phyloP scores from a whole-genome alignment of 2,797 vertebrate genomes.

The Tapera naevia region DNA sequence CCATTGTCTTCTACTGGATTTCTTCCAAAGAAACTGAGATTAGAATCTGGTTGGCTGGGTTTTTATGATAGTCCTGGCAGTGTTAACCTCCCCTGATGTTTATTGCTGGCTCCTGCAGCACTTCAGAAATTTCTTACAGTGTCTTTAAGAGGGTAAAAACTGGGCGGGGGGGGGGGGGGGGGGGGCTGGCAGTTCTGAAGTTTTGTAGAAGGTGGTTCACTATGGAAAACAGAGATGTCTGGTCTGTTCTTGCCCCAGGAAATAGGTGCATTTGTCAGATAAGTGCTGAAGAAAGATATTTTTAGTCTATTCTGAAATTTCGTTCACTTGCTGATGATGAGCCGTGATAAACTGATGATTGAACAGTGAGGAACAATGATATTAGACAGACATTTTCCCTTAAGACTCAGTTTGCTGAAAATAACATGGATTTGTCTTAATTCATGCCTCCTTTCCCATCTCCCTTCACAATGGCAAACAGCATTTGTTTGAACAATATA shows the following conservation, averaged over 20 bases:
- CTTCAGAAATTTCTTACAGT: neutral
- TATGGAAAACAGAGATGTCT: neutral
- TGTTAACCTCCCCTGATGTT: neutral
- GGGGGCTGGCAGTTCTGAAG: neutral
- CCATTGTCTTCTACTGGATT: slow-evolving; percentile 34
- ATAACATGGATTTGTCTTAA: neutral
- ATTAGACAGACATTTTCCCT: neutral
- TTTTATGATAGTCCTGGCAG: neutral
- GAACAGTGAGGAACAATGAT: neutral
- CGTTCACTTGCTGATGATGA: neutral
- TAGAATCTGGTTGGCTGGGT: slow-evolving; percentile 5
- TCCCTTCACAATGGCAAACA: neutral
- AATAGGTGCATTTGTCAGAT: neutral
- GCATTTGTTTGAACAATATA: neutral
- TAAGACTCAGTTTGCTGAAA: neutral
- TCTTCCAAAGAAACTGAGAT: slow-evolving; percentile 29
- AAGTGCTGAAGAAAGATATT: neutral
- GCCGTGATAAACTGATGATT: neutral
- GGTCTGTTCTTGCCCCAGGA: neutral
- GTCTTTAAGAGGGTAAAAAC: neutral
- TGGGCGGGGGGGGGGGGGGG: neutral
- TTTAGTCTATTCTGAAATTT: neutral
- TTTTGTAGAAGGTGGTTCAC: neutral
- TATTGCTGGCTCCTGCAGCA: neutral
- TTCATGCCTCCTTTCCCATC: neutral